These are phyloP conservation scores for Spilosoma lubricipeda DNA, from an alignment of 2,888 invertebrate genomes.

Conservation along the genomic window DNA sequence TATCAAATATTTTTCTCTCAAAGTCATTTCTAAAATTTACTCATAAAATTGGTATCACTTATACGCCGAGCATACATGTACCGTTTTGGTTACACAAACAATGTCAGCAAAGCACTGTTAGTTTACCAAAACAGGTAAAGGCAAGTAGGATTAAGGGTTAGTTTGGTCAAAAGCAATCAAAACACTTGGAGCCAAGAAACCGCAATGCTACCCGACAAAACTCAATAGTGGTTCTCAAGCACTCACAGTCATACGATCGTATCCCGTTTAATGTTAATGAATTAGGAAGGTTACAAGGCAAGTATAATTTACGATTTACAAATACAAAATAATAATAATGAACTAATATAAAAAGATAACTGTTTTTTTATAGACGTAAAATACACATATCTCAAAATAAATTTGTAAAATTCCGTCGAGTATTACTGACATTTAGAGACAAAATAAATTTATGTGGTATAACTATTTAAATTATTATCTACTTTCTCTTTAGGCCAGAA, in stretches of 20 bases:
- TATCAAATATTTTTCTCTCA: neutral
- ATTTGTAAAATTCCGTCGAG: no score
- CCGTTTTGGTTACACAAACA: neutral
- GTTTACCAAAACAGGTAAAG: conserved; percentile 11
- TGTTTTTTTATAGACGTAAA: no score
- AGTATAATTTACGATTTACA: neutral
- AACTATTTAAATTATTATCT: neutral
- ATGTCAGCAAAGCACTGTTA: neutral
- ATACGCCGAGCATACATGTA: neutral
- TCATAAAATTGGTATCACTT: neutral
- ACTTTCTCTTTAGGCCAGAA: neutral
- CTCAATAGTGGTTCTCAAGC: neutral
- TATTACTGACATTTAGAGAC: no score
- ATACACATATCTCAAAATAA: no score
- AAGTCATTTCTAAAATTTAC: neutral
- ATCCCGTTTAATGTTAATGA: neutral
- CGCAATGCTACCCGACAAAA: neutral
- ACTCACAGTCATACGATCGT: neutral
- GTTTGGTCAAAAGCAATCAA: conserved; percentile 14
- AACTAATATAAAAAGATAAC: no score
- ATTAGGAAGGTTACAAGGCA: neutral
- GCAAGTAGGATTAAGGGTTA: neutral
- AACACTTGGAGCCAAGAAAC: conserved; percentile 7
- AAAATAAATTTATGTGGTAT: no score
- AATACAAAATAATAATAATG: neutral